Evolutionary conservation across 2,113 vertebrate genomes (phyloP), one percentile per base, ranked within the genome.

Genomic region (Varanus komodoensis): DNA sequence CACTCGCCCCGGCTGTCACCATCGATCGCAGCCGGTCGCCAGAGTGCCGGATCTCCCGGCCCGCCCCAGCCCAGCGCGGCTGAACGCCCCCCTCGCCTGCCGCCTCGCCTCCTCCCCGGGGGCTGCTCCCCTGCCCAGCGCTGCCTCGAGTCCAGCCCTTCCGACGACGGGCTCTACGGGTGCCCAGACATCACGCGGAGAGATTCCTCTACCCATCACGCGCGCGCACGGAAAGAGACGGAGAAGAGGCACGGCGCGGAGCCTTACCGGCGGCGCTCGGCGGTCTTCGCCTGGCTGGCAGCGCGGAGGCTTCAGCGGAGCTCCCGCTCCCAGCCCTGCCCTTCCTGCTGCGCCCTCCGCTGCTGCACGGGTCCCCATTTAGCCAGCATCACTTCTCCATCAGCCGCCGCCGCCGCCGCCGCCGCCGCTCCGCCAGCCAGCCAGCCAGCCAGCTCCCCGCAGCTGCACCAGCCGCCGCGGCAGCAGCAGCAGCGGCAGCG

Each of bases 381-480:
- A 74, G 91, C 94, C 95, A 93, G 95, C 96, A 97, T 97, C 96
- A 93, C 96, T 94, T 94, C 95, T 87, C 92, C 88, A 44, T 91
- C 93, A 57, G 88, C 94, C 86, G 92, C 94, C 87, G 89, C 84
- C 91, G 92, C 74, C 4, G 88, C 94, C 86, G 92, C 94, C 87
- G 89, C 84, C 91, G 92, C 74, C 4, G 88, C 94, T 48, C 88
- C 93, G 38, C 92, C 89, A 90, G 82, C 91, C 93, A 57, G 68
- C 67, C 38, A 44, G 38, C 92, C 89, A 90, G 82, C 91, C 93
- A 57, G 68, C 67, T 77, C 73, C 32, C 86, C 87, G 75, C 92
- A 52, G 88, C 94, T 44, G 95, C 94, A 93, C 92, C 91, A 74
- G 93, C 86, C 69, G 92, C 93, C 85, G 38, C 38, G 38, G 38